Conservation (phyloP, 2,888 invertebrate species). For the Subacronicta megacephala region DNA sequence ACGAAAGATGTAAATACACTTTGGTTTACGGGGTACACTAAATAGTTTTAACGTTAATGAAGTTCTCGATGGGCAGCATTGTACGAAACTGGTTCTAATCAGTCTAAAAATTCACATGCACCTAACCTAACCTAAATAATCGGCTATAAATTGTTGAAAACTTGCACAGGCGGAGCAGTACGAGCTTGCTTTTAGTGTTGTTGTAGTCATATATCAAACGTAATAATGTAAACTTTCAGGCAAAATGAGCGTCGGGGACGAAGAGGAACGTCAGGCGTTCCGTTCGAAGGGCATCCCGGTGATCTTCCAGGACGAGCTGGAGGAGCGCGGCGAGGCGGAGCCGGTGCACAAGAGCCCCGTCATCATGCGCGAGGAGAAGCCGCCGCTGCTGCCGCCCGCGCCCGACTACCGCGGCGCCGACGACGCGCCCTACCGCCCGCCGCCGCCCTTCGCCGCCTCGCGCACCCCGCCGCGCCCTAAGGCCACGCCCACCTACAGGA, state of each 20-base stretch:
- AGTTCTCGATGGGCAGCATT: not conserved
- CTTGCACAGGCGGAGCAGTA: slow-evolving; percentile 15
- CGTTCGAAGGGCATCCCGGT: slow-evolving; percentile 97
- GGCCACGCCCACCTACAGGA: slow-evolving; percentile 97
- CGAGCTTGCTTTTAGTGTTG: slow-evolving; percentile 20
- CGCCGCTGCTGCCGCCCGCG: slow-evolving; percentile 95
- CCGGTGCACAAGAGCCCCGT: slow-evolving; percentile 97
- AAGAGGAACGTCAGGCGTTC: slow-evolving; percentile 95
- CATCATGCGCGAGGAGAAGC: slow-evolving; percentile 98
- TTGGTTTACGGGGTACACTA: slow-evolving; percentile 11
- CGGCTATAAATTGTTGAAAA: slow-evolving; percentile 9
- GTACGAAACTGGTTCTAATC: too few relatives aligned
- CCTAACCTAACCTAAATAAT: slow-evolving; percentile 16
- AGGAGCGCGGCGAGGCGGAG: slow-evolving; percentile 96
- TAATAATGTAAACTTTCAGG: slow-evolving; percentile 83
- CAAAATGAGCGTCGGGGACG: slow-evolving; percentile 91
- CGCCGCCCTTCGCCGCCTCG: slow-evolving; percentile 94
- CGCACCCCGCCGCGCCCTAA: slow-evolving; percentile 95
- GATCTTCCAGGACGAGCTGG: slow-evolving; percentile 98
- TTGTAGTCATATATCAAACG: not conserved
- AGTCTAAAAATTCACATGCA: slow-evolving; percentile 30
- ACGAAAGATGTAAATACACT: slow-evolving; percentile 41
- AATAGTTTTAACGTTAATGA: slow-evolving; percentile 19
- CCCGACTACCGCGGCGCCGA: slow-evolving; percentile 91
- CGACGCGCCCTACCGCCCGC: slow-evolving; percentile 96